These are phyloP conservation scores for Ephydatia muelleri DNA, from an alignment of 37 sponge, comb jelly and placozoan genomes.

Conservation along the genomic window DNA sequence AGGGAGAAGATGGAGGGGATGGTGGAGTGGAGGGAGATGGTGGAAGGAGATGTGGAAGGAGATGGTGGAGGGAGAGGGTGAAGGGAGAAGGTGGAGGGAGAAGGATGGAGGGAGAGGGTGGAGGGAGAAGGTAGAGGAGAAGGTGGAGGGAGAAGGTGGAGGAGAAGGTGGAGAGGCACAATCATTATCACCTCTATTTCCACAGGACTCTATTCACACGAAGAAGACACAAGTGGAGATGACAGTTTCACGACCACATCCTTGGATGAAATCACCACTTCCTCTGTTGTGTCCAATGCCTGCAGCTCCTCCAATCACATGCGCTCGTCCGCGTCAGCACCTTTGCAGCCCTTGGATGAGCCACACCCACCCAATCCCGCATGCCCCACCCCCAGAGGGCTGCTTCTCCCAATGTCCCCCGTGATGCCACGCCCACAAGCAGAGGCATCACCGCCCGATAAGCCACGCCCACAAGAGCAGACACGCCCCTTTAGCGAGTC, in stretches of 20 bases:
- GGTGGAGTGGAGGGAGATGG: not conserved
- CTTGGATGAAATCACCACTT: not conserved
- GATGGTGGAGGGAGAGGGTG: not conserved
- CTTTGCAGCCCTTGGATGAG: not conserved
- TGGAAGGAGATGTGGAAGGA: not conserved
- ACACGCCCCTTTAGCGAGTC: not conserved
- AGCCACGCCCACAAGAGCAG: not conserved
- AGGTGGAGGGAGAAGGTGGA: not conserved
- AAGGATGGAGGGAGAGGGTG: slow-evolving; percentile 7
- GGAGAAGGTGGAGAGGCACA: not conserved
- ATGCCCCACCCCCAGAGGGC: not conserved
- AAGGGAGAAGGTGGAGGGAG: not conserved
- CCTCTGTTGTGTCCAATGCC: not conserved
- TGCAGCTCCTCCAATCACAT: not conserved
- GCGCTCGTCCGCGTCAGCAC: not conserved
- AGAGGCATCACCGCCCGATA: not conserved
- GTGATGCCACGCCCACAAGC: not conserved
- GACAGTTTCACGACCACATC: not conserved
- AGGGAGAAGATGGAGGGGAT: not conserved
- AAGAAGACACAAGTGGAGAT: not conserved
- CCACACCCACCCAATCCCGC: not conserved
- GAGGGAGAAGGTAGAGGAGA: not conserved
- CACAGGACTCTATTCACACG: not conserved
- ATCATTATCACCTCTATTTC: not conserved
- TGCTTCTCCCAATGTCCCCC: too few relatives aligned